phyloP scores from a whole-genome alignment of 2,797 vertebrate species.

The Balearica regulorum region DNA sequence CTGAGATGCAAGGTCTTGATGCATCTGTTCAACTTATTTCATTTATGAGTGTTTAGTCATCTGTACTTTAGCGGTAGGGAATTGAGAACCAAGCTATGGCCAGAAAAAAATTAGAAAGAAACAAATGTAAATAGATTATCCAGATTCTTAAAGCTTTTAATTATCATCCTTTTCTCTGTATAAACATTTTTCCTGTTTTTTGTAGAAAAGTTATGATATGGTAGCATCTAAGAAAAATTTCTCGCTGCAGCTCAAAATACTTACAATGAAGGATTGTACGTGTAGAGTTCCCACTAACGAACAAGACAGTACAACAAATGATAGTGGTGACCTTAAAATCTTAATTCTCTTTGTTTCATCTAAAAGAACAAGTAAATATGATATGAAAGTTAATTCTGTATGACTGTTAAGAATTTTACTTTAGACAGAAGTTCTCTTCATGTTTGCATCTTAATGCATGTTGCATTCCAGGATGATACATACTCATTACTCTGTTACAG shows the following conservation, averaged over 20 bases:
- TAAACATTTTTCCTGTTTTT: not conserved
- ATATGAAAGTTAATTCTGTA: not conserved
- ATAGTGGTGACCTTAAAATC: not conserved
- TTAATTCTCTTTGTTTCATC: not conserved
- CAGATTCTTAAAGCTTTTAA: not conserved
- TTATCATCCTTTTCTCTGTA: not conserved
- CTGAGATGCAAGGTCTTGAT: not conserved
- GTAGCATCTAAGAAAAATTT: not conserved
- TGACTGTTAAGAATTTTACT: not conserved
- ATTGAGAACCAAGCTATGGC: not conserved
- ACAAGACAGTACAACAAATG: not conserved
- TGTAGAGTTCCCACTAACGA: not conserved
- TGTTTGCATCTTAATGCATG: accelerated
- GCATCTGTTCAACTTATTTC: not conserved
- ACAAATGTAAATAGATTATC: not conserved
- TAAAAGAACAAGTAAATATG: not conserved
- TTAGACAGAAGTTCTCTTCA: not conserved
- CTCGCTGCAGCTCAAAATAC: not conserved
- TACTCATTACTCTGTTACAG: not conserved
- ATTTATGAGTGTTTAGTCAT: not conserved
- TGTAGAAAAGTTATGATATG: not conserved
- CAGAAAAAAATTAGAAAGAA: not conserved
- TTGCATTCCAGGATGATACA: not conserved
- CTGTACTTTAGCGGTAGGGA: not conserved
- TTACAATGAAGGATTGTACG: not conserved